These are phyloP conservation scores for Xenus cinereus DNA, from an alignment of 2,113 vertebrate genomes.

Conservation along the genomic window DNA sequence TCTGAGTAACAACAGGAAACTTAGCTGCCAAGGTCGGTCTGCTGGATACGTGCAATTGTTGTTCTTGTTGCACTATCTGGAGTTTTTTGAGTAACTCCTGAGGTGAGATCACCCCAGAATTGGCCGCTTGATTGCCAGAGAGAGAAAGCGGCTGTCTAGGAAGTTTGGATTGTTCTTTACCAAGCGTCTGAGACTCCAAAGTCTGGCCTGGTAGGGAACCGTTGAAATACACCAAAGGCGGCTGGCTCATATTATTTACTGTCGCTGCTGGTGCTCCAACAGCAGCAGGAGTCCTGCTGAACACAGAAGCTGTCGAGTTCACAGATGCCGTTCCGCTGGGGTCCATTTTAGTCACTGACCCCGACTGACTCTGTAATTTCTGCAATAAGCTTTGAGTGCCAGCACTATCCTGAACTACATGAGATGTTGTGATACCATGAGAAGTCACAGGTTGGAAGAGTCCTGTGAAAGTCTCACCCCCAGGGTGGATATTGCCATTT, in stretches of 20 bases:
- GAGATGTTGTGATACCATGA: neutral
- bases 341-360: neutral
- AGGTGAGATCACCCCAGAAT: conserved; percentile 79
- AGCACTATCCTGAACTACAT: neutral
- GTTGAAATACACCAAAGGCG: conserved; percentile 72
- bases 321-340: neutral
- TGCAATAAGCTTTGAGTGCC: conserved; percentile 58
- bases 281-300: conserved; percentile 26
- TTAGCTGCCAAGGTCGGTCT: conserved; percentile 83
- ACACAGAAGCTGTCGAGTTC: neutral
- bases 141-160: conserved; percentile 21
- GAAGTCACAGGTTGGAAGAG: conserved; percentile 73
- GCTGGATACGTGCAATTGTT: conserved; percentile 69
- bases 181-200: conserved; percentile 5
- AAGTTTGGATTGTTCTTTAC: conserved; percentile 56
- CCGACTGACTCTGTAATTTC: conserved; percentile 41
- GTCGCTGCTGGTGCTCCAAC: neutral
- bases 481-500: conserved; percentile 56
- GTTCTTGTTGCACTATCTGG: conserved; percentile 87
- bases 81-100: conserved; percentile 89
- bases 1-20: conserved; percentile 75
- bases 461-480: conserved; percentile 68
- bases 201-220: conserved; percentile 47
- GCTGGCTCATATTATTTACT: neutral
- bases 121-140: conserved; percentile 40